phyloP scores from a whole-genome alignment of 92 coral and sea anemone species.

The Epizoanthus rinbou region DNA sequence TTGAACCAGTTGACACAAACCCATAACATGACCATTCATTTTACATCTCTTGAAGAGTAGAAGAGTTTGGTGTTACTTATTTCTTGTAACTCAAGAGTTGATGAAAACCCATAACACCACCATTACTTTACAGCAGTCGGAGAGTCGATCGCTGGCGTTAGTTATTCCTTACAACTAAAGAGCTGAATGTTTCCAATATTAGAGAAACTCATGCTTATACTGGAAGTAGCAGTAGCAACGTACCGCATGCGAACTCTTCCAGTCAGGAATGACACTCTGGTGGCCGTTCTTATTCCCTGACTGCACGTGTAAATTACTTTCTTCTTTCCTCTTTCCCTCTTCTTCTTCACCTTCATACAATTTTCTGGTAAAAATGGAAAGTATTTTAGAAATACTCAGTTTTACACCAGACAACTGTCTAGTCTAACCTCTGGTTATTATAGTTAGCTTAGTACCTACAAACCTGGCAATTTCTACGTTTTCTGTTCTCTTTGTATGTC shows the following conservation, averaged over 20 bases:
- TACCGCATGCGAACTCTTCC: conserved; percentile 97
- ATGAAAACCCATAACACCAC: too few relatives aligned
- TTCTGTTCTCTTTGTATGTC: too few relatives aligned
- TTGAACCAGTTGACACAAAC: too few relatives aligned
- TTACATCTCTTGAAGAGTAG: too few relatives aligned
- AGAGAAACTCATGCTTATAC: background rate
- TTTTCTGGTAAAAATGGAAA: conserved; percentile 28
- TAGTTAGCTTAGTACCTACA: too few relatives aligned
- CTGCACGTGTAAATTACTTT: conserved; percentile 6
- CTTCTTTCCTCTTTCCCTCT: conserved; percentile 24
- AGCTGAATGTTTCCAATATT: background rate
- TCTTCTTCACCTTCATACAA: conserved; percentile 61
- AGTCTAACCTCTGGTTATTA: too few relatives aligned
- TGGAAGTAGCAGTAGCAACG: background rate
- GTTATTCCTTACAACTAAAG: background rate
- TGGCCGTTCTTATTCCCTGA: conserved; percentile 56
- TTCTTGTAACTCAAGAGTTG: too few relatives aligned
- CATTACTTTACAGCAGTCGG: too few relatives aligned
- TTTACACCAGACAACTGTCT: background rate
- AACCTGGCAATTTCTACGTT: too few relatives aligned
- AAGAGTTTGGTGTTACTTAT: too few relatives aligned
- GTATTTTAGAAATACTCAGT: background rate
- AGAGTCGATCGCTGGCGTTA: background rate
- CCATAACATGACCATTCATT: too few relatives aligned
- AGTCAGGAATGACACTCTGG: conserved; percentile 79